Base-by-base conservation (phyloP, 1,140 invertebrate genomes). In the Cydia strobilella region DNA sequence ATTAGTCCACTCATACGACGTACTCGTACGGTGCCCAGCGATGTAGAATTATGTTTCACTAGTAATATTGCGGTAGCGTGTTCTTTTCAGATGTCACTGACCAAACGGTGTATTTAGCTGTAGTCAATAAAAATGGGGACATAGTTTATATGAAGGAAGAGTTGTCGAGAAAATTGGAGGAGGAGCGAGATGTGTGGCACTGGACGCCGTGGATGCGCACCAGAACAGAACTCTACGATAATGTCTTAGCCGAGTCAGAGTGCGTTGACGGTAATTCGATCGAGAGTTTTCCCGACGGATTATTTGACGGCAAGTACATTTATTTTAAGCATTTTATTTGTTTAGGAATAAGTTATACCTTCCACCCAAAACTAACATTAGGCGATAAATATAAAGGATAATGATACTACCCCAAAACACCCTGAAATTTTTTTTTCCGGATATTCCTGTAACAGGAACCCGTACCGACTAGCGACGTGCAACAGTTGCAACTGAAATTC, bases 151-250 rank as follows among this genome's bases (percentile, higher is more conserved):
- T 91, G 74, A 80, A 77, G 1, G 82, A 81, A 35, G 82, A 90
- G 15, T 77, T 92, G 23, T 80, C 88, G 82, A 82, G 69, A 31
- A 90, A 81, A 72, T 54, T 92, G 5, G 76, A 79, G 1, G 81
- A 84, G 18, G 88, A 92, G 72, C 25, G 79, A 6, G 82, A 82
- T 15, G 84, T 74, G 2, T 92, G 90, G 90, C 90, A 92, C 69
- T 89, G 86, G 86, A 89, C 75, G 23, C 90, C 90, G 0, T 92
- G 89, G 88, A 35, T 89, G n/a, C 74, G 85, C 12, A 92, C 88
- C 4, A 84, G 86, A 42, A 85, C 85, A 0, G 81, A 80, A 69
- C 72, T 86, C 0, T 18, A 79, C 0, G 84, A 88, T 13, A 83
- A 86, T 63, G 45, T 86, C 5, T 75, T 88, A 0, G 77, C 45